Percentiles rank a stretch among this genome's conserved stretches.
These are phyloP conservation scores for Chauna torquata DNA, from an alignment of 2,113 vertebrate genomes.

Conservation along the genomic window DNA sequence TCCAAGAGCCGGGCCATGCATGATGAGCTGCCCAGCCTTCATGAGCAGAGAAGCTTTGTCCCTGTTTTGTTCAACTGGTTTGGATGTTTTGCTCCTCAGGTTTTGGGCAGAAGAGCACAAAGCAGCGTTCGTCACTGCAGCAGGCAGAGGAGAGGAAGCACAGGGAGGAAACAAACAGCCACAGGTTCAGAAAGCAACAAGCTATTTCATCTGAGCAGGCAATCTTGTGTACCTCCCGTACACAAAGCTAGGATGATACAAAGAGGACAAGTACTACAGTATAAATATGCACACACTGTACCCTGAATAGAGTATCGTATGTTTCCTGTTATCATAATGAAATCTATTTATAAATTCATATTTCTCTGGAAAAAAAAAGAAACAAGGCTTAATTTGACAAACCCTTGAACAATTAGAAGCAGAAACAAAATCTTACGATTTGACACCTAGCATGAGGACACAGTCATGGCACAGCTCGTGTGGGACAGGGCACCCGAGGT, in stretches of 20 bases:
- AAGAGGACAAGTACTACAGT: background rate
- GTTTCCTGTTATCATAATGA: background rate
- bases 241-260: background rate
- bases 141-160: background rate
- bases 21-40: background rate
- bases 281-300: background rate
- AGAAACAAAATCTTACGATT: background rate
- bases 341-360: conserved; percentile 9
- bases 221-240: background rate
- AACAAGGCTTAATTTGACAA: background rate
- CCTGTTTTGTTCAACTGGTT: background rate
- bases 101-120: background rate
- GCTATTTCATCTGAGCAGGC: background rate
- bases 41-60: background rate
- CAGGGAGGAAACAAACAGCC: background rate
- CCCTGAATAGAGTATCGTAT: background rate
- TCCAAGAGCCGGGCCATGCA: background rate
- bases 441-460: background rate
- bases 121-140: background rate
- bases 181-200: background rate
- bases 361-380: background rate
- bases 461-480: background rate
- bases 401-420: background rate
- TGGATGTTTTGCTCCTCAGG: background rate
- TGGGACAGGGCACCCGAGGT: no score